Conservation (phyloP, 2,888 invertebrate genomes). For the Ypsolopha sequella region DNA sequence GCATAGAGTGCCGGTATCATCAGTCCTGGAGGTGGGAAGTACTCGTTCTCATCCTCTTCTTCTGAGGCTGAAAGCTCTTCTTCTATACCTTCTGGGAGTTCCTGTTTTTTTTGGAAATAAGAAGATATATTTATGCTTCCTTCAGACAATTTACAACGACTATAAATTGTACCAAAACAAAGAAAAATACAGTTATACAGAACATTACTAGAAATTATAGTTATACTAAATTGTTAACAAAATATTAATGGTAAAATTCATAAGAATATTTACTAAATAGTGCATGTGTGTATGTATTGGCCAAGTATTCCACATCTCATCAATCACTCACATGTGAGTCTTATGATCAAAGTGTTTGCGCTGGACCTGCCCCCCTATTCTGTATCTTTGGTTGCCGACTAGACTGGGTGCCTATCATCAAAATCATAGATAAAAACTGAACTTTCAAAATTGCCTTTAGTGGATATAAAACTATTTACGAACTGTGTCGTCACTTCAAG, state of each 20-base stretch:
- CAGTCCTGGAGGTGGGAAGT: constrained; percentile 47
- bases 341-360: background rate
- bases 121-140: background rate
- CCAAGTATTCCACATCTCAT: background rate
- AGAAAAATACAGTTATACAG: no score
- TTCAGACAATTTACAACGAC: background rate
- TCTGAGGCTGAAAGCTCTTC: constrained; percentile 17
- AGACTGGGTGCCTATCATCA: no score
- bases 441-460: no score
- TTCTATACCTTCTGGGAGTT: constrained; percentile 30
- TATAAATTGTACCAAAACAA: no score
- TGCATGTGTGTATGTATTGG: background rate
- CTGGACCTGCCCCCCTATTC: no score
- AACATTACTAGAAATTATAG: no score
- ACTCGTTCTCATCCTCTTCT: constrained; percentile 41
- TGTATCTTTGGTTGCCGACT: no score
- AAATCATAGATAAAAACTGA: no score
- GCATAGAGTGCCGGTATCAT: constrained; percentile 53
- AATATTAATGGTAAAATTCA: no score
- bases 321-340: background rate
- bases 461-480: no score
- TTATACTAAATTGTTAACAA: no score
- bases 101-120: constrained; percentile 16
- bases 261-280: background rate
- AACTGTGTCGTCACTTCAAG: no score